A percentile compares a stretch with the other conserved stretches of the same genome.
These are phyloP conservation scores for Erythrolamprus reginae DNA, from an alignment of 2,113 vertebrate species.

Conservation along the genomic window DNA sequence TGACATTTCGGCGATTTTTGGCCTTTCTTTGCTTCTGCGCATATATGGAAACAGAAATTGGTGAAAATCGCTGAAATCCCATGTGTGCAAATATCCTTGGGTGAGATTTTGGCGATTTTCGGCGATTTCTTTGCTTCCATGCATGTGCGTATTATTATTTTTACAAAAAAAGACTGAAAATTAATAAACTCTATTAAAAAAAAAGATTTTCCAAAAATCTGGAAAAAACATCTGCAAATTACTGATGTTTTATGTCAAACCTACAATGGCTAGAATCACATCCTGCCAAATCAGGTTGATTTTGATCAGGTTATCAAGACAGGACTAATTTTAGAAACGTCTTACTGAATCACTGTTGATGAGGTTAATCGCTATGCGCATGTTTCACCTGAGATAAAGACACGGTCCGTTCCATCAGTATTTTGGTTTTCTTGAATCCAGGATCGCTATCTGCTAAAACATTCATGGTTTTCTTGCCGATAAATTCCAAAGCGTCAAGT, in stretches of 20 bases:
- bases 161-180: too few relatives aligned
- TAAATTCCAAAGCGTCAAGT: slow-evolving; percentile 96
- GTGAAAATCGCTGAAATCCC: too few relatives aligned
- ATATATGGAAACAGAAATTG: too few relatives aligned
- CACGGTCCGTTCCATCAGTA: slow-evolving; percentile 88
- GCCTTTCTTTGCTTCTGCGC: too few relatives aligned
- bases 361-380: background rate
- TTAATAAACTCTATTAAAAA: too few relatives aligned
- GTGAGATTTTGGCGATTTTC: too few relatives aligned
- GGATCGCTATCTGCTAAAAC: slow-evolving; percentile 96
- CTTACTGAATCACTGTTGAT: background rate
- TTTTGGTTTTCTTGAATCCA: slow-evolving; percentile 95
- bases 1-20: too few relatives aligned
- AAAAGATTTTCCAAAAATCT: background rate
- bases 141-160: too few relatives aligned
- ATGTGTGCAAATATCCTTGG: too few relatives aligned
- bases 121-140: too few relatives aligned
- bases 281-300: background rate
- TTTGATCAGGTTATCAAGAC: background rate
- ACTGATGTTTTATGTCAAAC: background rate
- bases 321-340: background rate
- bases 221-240: background rate
- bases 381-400: slow-evolving; percentile 88
- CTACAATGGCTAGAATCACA: background rate
- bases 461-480: slow-evolving; percentile 97